These are phyloP conservation scores for Phalacrocorax brasilianus DNA, from an alignment of 2,113 vertebrate genomes.

Conservation along the genomic window DNA sequence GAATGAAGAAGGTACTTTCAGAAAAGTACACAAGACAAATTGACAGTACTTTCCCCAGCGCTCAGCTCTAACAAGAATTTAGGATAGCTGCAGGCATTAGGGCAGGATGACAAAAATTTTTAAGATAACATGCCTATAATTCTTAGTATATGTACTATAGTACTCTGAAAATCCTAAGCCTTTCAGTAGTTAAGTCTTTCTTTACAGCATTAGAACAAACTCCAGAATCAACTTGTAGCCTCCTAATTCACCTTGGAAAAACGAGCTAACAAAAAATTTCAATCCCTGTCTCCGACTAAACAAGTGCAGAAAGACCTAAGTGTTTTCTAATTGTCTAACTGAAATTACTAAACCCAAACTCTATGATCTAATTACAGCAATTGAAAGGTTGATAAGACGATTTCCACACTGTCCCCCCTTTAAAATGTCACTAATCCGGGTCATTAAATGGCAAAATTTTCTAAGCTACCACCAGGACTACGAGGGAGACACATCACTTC, in stretches of 20 bases:
- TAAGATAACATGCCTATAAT: background rate
- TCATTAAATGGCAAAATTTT: background rate
- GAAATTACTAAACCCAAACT: background rate
- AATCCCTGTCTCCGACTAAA: background rate
- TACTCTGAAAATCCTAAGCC: background rate
- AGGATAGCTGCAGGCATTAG: background rate
- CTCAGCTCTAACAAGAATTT: background rate
- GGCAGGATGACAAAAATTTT: background rate
- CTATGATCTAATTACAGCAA: background rate
- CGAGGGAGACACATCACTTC: background rate
- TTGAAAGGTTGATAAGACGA: background rate
- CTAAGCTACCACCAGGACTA: background rate
- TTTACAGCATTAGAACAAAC: background rate
- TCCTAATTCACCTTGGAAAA: background rate
- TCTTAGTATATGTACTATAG: background rate
- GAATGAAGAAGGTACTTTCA: background rate
- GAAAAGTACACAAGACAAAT: background rate
- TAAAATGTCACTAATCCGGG: background rate
- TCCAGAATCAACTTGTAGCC: background rate
- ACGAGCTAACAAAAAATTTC: background rate
- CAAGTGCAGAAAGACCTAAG: background rate
- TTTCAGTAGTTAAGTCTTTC: background rate
- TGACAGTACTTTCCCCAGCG: background rate
- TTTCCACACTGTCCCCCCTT: background rate
- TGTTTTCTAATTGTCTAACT: background rate